A percentile compares a stretch with the other conserved stretches of the same genome.
phyloP scores from a whole-genome alignment of 2,797 vertebrate species.

The Pangasius larnaudii region DNA sequence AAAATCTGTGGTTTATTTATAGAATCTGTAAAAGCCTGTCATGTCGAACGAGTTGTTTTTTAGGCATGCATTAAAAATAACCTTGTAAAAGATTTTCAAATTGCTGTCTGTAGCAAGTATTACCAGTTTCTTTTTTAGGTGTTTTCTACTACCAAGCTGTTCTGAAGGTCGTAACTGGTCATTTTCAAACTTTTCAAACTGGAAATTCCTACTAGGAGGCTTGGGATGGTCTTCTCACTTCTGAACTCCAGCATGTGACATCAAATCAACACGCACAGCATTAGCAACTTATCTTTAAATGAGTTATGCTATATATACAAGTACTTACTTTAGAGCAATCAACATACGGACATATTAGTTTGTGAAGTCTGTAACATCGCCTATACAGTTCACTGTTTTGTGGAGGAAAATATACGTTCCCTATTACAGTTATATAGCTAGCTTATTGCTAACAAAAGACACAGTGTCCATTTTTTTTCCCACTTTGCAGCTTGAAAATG shows the following conservation, averaged over 20 bases:
- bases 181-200: background rate
- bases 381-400: background rate
- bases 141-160: background rate
- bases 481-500: background rate
- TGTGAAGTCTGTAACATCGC: background rate
- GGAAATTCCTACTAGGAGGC: background rate
- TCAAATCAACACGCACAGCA: background rate
- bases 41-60: background rate
- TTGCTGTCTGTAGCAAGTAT: background rate
- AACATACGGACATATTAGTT: background rate
- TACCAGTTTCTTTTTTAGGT: background rate
- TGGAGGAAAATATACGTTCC: background rate
- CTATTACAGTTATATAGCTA: background rate
- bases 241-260: background rate
- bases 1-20: slow-evolving; percentile 13
- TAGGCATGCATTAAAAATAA: background rate
- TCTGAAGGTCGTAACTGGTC: background rate
- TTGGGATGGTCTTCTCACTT: background rate
- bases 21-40: background rate
- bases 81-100: background rate
- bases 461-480: no score
- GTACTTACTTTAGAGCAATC: background rate
- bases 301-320: background rate
- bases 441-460: background rate
- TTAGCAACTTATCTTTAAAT: background rate